Conservation (phyloP, 2,797 vertebrate species). For the Heterohyrax brucei region DNA sequence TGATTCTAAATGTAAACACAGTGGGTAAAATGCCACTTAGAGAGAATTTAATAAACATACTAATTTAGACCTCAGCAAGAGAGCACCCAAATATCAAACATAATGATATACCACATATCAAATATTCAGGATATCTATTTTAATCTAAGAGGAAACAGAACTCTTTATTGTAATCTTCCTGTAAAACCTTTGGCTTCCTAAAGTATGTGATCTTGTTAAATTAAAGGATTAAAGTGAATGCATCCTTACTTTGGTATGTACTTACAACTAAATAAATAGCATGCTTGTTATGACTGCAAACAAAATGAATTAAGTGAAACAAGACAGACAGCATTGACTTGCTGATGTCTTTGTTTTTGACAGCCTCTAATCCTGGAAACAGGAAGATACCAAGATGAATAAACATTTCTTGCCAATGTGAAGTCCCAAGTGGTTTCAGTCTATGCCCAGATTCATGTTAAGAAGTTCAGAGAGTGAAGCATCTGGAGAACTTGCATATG, state of each 20-base stretch:
- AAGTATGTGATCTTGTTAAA: constrained; percentile 84
- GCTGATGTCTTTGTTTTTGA: constrained; percentile 83
- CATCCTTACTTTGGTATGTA: constrained; percentile 83
- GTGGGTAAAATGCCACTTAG: constrained; percentile 80
- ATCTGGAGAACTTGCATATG: constrained; percentile 73
- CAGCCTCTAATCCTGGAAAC: constrained; percentile 83
- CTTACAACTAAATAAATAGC: constrained; percentile 86
- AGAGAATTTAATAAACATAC: constrained; percentile 82
- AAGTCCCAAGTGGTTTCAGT: constrained; percentile 81
- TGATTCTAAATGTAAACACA: constrained; percentile 78
- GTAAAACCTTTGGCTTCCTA: constrained; percentile 83
- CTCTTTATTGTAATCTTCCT: constrained; percentile 77
- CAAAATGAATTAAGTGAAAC: constrained; percentile 87
- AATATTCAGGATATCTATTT: constrained; percentile 84
- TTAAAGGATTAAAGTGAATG: constrained; percentile 86
- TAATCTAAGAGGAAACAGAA: constrained; percentile 80
- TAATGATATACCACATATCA: constrained; percentile 84
- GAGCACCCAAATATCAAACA: constrained; percentile 79
- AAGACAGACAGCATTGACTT: constrained; percentile 75
- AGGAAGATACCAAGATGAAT: constrained; percentile 80
- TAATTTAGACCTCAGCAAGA: constrained; percentile 82
- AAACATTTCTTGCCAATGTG: constrained; percentile 78
- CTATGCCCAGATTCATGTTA: constrained; percentile 48
- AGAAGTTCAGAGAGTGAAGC: constrained; percentile 68
- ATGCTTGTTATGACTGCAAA: constrained; percentile 86